These are phyloP conservation scores for Pyxicephalus adspersus DNA, from an alignment of 2,113 vertebrate species.

Conservation along the genomic window DNA sequence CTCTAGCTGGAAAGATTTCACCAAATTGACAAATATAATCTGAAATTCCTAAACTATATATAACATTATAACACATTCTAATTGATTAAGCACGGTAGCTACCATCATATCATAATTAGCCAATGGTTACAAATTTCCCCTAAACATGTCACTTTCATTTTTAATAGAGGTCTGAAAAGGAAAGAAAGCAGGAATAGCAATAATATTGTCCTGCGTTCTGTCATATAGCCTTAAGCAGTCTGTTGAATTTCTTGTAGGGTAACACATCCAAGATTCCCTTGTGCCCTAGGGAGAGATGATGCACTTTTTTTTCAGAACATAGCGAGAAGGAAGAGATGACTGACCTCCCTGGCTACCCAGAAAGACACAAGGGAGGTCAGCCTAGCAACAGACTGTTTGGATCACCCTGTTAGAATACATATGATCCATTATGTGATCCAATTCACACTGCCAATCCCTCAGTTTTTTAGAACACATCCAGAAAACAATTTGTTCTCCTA, in stretches of 20 bases:
- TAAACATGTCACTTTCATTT: too few relatives aligned
- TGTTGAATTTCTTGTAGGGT: not conserved
- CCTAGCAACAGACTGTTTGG: slow-evolving; percentile 46
- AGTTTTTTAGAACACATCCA: slow-evolving; percentile 34
- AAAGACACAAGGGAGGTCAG: slow-evolving; percentile 35
- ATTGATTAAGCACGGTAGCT: too few relatives aligned
- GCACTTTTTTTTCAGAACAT: slow-evolving; percentile 22
- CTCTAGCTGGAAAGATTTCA: too few relatives aligned
- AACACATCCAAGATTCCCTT: not conserved
- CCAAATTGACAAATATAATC: too few relatives aligned
- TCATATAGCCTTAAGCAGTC: not conserved
- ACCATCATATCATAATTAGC: too few relatives aligned
- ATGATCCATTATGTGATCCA: slow-evolving; percentile 22
- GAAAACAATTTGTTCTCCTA: slow-evolving; percentile 39
- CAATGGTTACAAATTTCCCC: too few relatives aligned
- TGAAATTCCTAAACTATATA: too few relatives aligned
- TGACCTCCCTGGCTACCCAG: slow-evolving; percentile 22
- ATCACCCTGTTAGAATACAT: slow-evolving; percentile 31
- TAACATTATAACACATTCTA: too few relatives aligned
- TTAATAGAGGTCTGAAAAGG: too few relatives aligned
- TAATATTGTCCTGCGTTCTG: not conserved
- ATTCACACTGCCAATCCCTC: slow-evolving; percentile 18
- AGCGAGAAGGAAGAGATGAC: slow-evolving; percentile 23
- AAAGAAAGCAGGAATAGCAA: not conserved
- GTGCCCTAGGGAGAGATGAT: slow-evolving; percentile 23